These are phyloP conservation scores for Bimastos eiseni DNA, from an alignment of 2,888 invertebrate genomes.

Conservation along the genomic window DNA sequence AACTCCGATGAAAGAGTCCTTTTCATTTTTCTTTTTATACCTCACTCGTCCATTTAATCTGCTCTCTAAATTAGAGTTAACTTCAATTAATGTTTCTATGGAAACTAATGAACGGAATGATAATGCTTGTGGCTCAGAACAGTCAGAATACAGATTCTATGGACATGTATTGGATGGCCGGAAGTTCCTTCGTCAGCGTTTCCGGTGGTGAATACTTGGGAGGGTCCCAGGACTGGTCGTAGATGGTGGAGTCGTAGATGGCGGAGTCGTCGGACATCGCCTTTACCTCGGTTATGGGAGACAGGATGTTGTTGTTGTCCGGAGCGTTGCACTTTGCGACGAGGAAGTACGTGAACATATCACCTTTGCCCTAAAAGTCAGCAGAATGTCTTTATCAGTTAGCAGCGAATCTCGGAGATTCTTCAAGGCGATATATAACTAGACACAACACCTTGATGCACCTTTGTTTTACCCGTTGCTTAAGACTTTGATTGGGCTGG, in stretches of 20 bases:
- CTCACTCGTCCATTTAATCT: background rate
- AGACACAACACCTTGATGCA: too few species aligned
- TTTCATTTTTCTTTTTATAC: background rate
- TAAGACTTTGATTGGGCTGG: too few species aligned
- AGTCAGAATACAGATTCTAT: background rate
- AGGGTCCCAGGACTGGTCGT: background rate
- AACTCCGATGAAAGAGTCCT: background rate
- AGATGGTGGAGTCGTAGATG: background rate
- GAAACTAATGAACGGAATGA: background rate
- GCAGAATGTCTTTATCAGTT: too few species aligned
- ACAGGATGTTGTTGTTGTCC: background rate
- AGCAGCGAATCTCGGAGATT: too few species aligned
- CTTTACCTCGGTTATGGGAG: background rate
- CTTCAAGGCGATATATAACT: too few species aligned
- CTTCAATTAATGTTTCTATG: background rate
- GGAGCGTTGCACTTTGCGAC: slow-evolving; percentile 37
- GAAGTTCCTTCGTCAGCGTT: background rate
- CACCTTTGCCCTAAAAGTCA: slow-evolving; percentile 62
- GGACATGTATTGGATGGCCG: background rate
- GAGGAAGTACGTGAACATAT: slow-evolving; percentile 62
- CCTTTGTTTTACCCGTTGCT: too few species aligned
- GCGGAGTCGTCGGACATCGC: background rate
- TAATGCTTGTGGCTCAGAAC: too few species aligned
- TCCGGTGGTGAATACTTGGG: background rate
- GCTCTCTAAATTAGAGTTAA: background rate